Evolutionary conservation across 2,888 invertebrate genomes (phyloP), one percentile per base, ranked within the genome.

Genomic region (Cantharis nigra): DNA sequence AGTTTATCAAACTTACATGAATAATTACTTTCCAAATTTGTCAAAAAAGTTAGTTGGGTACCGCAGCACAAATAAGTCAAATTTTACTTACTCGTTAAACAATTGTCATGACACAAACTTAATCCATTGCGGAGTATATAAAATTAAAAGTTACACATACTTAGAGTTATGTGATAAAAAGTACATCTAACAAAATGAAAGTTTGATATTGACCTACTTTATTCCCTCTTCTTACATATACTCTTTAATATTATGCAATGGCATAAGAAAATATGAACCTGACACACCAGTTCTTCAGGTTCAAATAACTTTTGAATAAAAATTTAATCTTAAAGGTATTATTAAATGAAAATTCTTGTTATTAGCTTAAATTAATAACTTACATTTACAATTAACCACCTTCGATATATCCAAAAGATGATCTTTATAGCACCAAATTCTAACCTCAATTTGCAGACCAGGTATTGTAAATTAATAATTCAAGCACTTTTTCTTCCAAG

Each of bases 201-300:
- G 70, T 71, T 26, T 75, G 75, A 71, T 75, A 75, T 75, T 75
- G 75, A 75, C 75, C 75, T 67, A 75, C 70, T 70, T 75, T 14
- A 65, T 26, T 64, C 74, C 74, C 74, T 70, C 74, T 74, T 67
- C 65, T 23, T n/a, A 67, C 65, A 18, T 23, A 67, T 67, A 67
- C n/a, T 67, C 65, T 67, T 20, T 64, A 18, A 13, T 20, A 67
- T 67, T 67, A 67, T 67, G 65, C 65, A 67, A 67, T 23, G 20
- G 20, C 3, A 13, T 23, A 67, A 67, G 26, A 67, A n/a, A n/a
- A 23, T 67, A n/a, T 67, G 13, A 18, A 67, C 65, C 18, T n/a
- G 65, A 67, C 65, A 67, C 65, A 67, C 65, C 65, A 26, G 49
- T 49, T 49, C 49, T 49, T 49, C 49, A 49, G 49, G 49, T 49